Base-by-base conservation (phyloP, 23 tunicate genomes). In the Phallusia fumigata region DNA sequence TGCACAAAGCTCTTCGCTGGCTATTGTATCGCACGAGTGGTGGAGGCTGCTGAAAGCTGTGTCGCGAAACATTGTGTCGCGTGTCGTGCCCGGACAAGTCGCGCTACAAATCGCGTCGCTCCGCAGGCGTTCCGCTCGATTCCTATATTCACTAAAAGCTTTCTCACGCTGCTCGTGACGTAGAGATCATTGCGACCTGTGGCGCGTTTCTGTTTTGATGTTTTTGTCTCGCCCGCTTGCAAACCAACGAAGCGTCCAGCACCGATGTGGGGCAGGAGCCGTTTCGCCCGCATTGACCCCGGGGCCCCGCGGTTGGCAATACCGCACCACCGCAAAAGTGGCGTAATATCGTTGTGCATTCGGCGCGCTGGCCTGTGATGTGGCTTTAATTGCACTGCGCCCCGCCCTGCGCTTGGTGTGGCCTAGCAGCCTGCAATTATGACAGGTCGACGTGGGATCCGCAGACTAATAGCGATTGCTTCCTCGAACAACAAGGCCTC, bases 91-190 rank as follows among this genome's bases (percentile, higher is more conserved):
- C 16, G 5, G 69, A 13, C 69, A 58, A 1, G 69, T 58, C 26
- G 58, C 58, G 18, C 18, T 18, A 18, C 18, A 15, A 51, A 15
- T 51, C 18, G 69, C 69, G 69, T 58, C 69, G 69, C 69, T 22
- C 69, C 3, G 28, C 16, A 16, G 69, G 69, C 28, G 69, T 58
- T 16, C 69, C 28, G 69, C 10, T 40, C 47, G 10, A 40, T 3
- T 40, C 47, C 10, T 40, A 24, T 24, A 58, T 58, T 58, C 69
- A 21, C 69, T 24, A 16, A 22, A 21, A 22, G 69, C 11, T 22
- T 58, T 58, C 69, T 58, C 69, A 58, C 69, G 69, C 69, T 58
- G 69, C 69, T 58, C 8, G 69, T 58, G 69, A 58, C 69, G 69
- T 58, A 22, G 28, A 13, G 28, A 58, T 58, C 69, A 58, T 58